These are phyloP conservation scores for Charina bottae DNA, from an alignment of 2,113 vertebrate genomes.

Conservation along the genomic window DNA sequence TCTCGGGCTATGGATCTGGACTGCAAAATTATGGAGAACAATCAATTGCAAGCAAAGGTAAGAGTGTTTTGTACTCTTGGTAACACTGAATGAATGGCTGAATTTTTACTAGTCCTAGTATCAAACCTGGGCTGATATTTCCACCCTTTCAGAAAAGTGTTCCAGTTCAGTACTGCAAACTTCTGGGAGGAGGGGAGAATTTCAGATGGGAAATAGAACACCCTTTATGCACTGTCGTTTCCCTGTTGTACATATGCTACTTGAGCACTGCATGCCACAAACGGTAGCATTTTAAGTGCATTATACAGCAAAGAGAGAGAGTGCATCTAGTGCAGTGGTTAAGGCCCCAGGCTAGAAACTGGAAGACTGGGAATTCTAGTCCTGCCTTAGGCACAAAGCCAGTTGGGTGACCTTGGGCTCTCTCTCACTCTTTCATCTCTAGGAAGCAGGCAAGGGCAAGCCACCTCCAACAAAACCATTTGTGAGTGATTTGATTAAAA, in stretches of 20 bases:
- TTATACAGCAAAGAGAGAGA: not conserved
- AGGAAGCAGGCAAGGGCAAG: not conserved
- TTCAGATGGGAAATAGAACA: not conserved
- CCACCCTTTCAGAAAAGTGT: not conserved
- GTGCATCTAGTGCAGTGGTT: not conserved
- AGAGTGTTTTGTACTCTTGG: not conserved
- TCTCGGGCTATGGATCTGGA: not conserved
- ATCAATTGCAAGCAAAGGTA: not conserved
- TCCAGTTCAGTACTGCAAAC: not conserved
- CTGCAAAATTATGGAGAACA: not conserved
- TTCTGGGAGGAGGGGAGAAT: not conserved
- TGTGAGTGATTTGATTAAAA: not conserved
- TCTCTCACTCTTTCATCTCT: not conserved
- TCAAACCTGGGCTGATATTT: not conserved
- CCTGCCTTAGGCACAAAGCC: not conserved
- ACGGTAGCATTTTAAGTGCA: not conserved
- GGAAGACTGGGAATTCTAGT: not conserved
- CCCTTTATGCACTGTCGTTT: not conserved
- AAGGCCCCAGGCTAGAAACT: not conserved
- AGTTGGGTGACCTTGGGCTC: not conserved
- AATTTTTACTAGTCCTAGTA: not conserved
- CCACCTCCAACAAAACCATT: not conserved
- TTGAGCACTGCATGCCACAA: not conserved
- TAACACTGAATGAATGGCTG: not conserved
- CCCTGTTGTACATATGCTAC: not conserved